Evolutionary conservation across 2,888 invertebrate genomes (phyloP), one percentile per base, ranked within the genome.

Genomic region (Ditylenchus weischeri): DNA sequence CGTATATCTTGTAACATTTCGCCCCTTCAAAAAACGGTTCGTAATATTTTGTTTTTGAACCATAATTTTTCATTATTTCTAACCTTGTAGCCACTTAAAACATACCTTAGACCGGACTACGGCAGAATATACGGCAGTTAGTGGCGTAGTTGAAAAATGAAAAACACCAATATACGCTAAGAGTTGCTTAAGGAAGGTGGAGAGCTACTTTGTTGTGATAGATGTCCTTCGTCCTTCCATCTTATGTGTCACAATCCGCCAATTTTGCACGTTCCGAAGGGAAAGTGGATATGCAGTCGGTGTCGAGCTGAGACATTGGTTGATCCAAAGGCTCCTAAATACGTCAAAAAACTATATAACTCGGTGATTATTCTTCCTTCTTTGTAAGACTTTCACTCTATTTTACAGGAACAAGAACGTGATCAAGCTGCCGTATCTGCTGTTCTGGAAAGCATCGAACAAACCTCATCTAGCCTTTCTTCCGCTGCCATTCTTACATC

Each of bases 201-300:
- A 3, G 62, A 62, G n/a, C 86, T 96, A 49, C 89, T 96, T 68
- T 94, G 93, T 84, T 96, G 95, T 84, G 94, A 95, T 84, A 89
- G 90, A 72, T 96, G 95, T 80, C 93, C 93, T 0, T 91, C 92
- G 43, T 92, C 93, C 72, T 96, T 95, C 85, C 95, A 96, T 86
- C 87, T 93, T 69, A 89, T 90, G 77, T 96, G 95, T 88, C 92
- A 94, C 86, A 91, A 94, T 86, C 96, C 95, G 1, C 93, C 95
- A 0, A 84, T 96, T 65, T 49, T 35, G 7, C 36, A 35, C 0
- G 36, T 54, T 51, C 64, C 90, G 90, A 47, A 21, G 38, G 49
- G 64, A 21, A 68, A 66, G 64, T 63, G 65, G 69, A 49, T 65
- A 19, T 68, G 71, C 48, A 58, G 57, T 59, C 43, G 68, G 51